Evolutionary conservation across 92 coral and sea anemone genomes (phyloP), one percentile per base, ranked within the genome.

Genomic region (Porites rus): DNA sequence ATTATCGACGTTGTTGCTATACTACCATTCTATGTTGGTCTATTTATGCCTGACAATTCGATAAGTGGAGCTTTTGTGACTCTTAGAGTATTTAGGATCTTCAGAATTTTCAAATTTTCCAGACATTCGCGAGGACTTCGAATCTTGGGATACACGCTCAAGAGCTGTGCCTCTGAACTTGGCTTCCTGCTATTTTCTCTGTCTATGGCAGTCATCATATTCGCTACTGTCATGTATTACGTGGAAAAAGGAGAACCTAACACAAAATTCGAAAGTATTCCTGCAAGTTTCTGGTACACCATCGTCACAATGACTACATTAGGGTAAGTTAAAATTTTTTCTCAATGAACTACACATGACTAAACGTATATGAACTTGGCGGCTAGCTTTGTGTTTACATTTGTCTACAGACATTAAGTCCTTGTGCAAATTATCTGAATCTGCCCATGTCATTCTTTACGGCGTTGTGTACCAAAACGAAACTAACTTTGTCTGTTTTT

Each of bases 11-110:
- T 97, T 54, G 99, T 97, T 17, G 99, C 99, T 11, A 97, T 97
- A 10, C 69, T 97, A 24, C 99, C 99, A 3, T 97, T 66, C 92
- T 97, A 97, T 65, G 88, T 95, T 65, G 99, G 99, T 28, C 95
- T 97, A 22, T 94, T 97, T 86, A 93, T 97, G 97, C 96, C 99
- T 13, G 81, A 92, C 84, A 97, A 95, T 86, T 95, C 98, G 61
- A 97, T 97, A 64, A 97, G 99, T 86, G 99, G 99, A 28, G 99
- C 99, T 21, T 97, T 97, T 84, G 99, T 97, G 31, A 97, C 99
- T 72, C 92, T 97, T 62, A 86, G 99, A 93, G 99, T 97, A 16
- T 97, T 97, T 90, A 94, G 99, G 80, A 97, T 97, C 97, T 97
- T 97, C 98, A 90, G 99, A 89, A 97, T 97, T 88, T 97, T 97